A percentile compares a stretch with the other conserved stretches of the same genome.
phyloP scores from a whole-genome alignment of 2,888 invertebrate species.

The Lasioglossum calceatum region DNA sequence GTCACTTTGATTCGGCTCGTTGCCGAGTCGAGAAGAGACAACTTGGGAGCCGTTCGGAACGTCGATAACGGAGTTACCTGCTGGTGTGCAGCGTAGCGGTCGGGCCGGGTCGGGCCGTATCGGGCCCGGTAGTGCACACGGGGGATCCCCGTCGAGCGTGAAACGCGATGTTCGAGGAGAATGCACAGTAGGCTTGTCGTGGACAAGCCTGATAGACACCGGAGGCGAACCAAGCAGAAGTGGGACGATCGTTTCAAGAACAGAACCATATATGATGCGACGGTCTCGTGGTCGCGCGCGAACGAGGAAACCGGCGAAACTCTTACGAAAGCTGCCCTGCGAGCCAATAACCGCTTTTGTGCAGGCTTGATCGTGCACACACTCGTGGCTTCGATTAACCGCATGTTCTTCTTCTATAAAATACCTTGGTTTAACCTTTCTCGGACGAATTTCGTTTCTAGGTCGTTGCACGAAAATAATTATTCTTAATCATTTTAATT shows the following conservation, averaged over 20 bases:
- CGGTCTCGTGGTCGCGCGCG: constrained; percentile 20
- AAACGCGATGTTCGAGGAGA: constrained; percentile 24
- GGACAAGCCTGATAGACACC: constrained; percentile 24
- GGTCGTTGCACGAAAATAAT: background rate
- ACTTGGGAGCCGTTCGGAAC: background rate
- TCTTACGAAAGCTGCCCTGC: constrained; percentile 51
- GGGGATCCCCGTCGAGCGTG: background rate
- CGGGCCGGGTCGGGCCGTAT: background rate
- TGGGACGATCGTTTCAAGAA: constrained; percentile 70
- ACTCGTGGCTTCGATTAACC: background rate
- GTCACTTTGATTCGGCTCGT: constrained; percentile 9
- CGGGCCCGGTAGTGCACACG: constrained; percentile 1
- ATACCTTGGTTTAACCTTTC: background rate
- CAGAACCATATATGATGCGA: constrained; percentile 67
- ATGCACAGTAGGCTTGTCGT: constrained; percentile 14
- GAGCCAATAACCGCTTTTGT: background rate
- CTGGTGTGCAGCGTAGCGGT: background rate
- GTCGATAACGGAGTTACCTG: constrained; percentile 33
- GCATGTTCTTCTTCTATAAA: background rate
- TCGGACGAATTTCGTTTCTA: background rate
- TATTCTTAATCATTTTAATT: background rate
- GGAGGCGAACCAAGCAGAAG: constrained; percentile 58
- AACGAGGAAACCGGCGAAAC: constrained; percentile 61
- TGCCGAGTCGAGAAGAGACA: background rate
- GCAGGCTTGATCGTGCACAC: background rate